These are phyloP conservation scores for Cebidichthys violaceus DNA, from an alignment of 2,113 vertebrate species.

Conservation along the genomic window DNA sequence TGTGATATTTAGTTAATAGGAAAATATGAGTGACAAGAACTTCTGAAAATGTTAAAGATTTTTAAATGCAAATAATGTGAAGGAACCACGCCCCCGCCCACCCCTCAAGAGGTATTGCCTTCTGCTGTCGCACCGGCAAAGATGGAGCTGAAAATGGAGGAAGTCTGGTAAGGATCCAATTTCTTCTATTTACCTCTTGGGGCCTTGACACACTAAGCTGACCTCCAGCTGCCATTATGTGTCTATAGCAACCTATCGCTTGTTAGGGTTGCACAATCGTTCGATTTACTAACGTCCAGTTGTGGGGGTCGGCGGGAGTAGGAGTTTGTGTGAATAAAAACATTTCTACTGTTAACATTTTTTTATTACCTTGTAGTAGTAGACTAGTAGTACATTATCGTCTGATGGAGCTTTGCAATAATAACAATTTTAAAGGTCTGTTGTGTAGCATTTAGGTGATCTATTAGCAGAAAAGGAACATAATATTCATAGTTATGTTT, in stretches of 20 bases:
- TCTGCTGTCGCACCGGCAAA: conserved; percentile 28
- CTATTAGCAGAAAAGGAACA: too few species aligned
- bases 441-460: too few species aligned
- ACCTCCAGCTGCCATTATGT: background rate
- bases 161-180: conserved; percentile 66
- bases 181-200: background rate
- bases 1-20: background rate
- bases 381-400: background rate
- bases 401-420: too few species aligned
- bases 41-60: background rate
- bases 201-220: background rate
- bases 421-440: too few species aligned
- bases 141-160: conserved; percentile 71
- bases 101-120: conserved; percentile 12
- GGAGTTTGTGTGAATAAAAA: background rate
- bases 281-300: background rate
- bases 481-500: too few species aligned
- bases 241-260: background rate
- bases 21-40: background rate
- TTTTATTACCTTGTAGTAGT: background rate
- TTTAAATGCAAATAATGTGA: conserved; percentile 27
- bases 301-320: too few species aligned
- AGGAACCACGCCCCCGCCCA: background rate
- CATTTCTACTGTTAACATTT: background rate
- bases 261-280: background rate